Evolutionary conservation across 2,888 invertebrate species (phyloP).

Genomic region (Tipula lateralis): DNA sequence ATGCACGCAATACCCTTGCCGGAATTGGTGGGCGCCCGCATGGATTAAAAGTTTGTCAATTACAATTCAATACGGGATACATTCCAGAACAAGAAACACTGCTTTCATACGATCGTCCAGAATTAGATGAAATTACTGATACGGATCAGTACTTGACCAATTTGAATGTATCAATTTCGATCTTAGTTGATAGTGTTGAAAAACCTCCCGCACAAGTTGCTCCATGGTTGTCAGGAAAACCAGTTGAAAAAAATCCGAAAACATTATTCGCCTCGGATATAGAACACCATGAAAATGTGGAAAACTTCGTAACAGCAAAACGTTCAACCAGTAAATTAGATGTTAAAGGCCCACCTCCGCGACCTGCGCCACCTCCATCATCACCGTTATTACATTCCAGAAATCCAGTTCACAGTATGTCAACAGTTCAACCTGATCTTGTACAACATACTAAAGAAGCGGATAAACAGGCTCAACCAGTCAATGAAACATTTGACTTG

Average conservation of each 20-base stretch:
- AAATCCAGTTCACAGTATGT: neutral
- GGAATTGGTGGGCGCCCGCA: slow-evolving; percentile 67
- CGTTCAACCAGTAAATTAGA: slow-evolving; percentile 38
- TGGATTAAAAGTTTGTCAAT: slow-evolving; percentile 78
- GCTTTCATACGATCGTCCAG: slow-evolving; percentile 67
- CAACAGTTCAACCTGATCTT: slow-evolving; percentile 36
- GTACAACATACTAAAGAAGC: slow-evolving; percentile 6
- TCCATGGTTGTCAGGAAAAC: slow-evolving; percentile 70
- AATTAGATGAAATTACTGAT: slow-evolving; percentile 78
- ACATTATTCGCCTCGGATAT: slow-evolving; percentile 67
- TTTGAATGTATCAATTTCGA: slow-evolving; percentile 64
- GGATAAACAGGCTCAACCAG: neutral
- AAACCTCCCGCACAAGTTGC: slow-evolving; percentile 62
- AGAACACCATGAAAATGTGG: slow-evolving; percentile 77
- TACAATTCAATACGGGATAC: slow-evolving; percentile 88
- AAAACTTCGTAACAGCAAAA: slow-evolving; percentile 63
- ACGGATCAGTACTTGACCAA: slow-evolving; percentile 63
- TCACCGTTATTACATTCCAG: slow-evolving; percentile 38
- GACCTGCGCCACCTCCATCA: slow-evolving; percentile 40
- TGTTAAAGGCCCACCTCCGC: slow-evolving; percentile 43
- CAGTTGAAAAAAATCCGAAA: slow-evolving; percentile 52
- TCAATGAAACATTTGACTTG: slow-evolving; percentile 50
- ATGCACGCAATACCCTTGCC: slow-evolving; percentile 81
- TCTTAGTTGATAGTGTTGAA: slow-evolving; percentile 67
- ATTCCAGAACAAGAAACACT: slow-evolving; percentile 67